phyloP scores from a whole-genome alignment of 2,888 invertebrate species.

The Pollenia angustigena region DNA sequence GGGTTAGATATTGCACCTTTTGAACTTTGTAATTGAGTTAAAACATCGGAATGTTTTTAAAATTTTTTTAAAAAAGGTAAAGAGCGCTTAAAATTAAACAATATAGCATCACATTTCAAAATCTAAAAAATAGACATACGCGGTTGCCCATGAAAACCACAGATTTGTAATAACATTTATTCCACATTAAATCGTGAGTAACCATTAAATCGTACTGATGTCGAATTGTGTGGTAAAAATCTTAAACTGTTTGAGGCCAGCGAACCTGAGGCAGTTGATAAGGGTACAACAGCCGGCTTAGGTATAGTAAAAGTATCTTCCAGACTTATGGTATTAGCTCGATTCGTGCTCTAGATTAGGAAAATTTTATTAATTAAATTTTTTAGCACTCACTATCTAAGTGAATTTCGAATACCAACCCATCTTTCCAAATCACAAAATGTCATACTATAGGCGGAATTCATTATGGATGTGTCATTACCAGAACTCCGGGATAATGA shows the following conservation, averaged over 20 bases:
- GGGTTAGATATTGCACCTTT: no score
- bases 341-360: conserved; percentile 78
- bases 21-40: no score
- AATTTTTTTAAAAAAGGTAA: no score
- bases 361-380: background rate
- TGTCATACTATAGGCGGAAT: conserved; percentile 75
- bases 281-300: conserved; percentile 53
- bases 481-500: background rate
- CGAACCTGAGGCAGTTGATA: conserved; percentile 45
- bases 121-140: no score
- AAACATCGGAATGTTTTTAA: no score
- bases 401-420: conserved; percentile 74
- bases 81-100: no score
- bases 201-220: conserved; percentile 62
- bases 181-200: conserved; percentile 65
- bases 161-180: conserved; percentile 46
- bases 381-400: background rate
- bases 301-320: conserved; percentile 79
- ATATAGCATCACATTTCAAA: no score
- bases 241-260: conserved; percentile 56
- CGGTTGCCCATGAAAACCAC: no score
- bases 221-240: conserved; percentile 55
- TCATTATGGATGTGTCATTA: background rate
- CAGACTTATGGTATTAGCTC: conserved; percentile 79
- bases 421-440: conserved; percentile 81